These are phyloP conservation scores for Miichthys miiuy DNA, from an alignment of 2,797 vertebrate species.

Conservation along the genomic window DNA sequence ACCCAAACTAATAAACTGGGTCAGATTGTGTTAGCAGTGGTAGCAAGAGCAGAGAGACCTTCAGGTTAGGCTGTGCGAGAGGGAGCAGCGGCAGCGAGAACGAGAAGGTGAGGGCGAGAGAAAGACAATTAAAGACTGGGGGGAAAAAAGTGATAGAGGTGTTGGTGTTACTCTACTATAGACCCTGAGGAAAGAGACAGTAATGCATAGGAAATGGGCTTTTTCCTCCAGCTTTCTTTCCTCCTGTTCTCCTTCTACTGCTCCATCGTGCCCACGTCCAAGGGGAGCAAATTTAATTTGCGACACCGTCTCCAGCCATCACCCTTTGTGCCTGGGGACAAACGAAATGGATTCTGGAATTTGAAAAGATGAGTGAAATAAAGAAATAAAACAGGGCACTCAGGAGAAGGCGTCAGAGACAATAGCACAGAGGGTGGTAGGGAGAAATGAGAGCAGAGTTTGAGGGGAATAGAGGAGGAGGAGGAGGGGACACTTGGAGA, in stretches of 20 bases:
- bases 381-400: conserved; percentile 75
- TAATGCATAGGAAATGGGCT: conserved; percentile 78
- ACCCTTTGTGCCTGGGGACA: conserved; percentile 63
- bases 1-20: conserved; percentile 84
- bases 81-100: conserved; percentile 29
- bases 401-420: conserved; percentile 68
- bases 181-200: conserved; percentile 74
- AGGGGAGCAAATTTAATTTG: conserved; percentile 81
- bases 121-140: conserved; percentile 71
- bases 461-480: background rate
- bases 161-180: conserved; percentile 67
- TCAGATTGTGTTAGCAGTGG: conserved; percentile 76
- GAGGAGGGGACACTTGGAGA: background rate
- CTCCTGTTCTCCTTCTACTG: conserved; percentile 61
- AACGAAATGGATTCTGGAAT: conserved; percentile 81
- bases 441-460: conserved; percentile 75
- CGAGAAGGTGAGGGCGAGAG: conserved; percentile 29
- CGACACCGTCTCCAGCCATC: conserved; percentile 73
- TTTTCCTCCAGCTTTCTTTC: conserved; percentile 67
- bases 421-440: conserved; percentile 76
- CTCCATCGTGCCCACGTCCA: conserved; percentile 64
- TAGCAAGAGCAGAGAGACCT: conserved; percentile 68
- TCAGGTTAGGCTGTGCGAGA: conserved; percentile 63
- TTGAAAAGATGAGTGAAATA: conserved; percentile 78
- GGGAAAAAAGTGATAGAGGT: conserved; percentile 60